Percentiles rank a stretch among this genome's conserved stretches.
These are phyloP conservation scores for Steatornis caripensis DNA, from an alignment of 2,113 vertebrate species.

Conservation along the genomic window DNA sequence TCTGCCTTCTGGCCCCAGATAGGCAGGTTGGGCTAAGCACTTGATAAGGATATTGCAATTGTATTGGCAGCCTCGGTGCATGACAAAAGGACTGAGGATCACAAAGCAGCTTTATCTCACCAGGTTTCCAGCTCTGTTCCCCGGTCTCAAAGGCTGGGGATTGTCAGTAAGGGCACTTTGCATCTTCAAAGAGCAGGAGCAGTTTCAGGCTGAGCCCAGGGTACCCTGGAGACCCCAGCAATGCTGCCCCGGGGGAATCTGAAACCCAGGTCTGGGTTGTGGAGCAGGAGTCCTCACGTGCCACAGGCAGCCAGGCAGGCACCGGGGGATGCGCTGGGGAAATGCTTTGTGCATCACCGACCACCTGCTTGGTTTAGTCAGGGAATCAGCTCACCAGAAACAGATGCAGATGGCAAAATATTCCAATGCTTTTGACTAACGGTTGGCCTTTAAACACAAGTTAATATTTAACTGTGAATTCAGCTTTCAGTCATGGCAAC, in stretches of 20 bases:
- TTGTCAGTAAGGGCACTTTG: neutral
- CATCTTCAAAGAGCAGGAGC: slow-evolving; percentile 44
- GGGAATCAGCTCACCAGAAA: neutral
- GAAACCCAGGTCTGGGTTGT: neutral
- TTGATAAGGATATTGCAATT: neutral
- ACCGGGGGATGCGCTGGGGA: neutral
- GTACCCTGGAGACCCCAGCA: neutral
- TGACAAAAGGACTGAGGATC: slow-evolving; percentile 36
- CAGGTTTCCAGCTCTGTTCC: neutral
- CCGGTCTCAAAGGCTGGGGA: neutral
- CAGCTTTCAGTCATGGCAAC: neutral
- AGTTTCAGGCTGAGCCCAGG: neutral
- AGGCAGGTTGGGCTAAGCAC: neutral
- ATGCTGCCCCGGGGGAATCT: neutral
- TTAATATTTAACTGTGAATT: slow-evolving; percentile 3
- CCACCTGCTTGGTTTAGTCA: neutral
- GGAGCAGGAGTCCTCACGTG: neutral
- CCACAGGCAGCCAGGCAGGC: neutral
- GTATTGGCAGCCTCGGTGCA: neutral
- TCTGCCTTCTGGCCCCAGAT: neutral
- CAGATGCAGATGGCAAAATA: neutral
- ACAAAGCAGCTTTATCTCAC: slow-evolving; percentile 44
- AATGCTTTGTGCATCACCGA: neutral
- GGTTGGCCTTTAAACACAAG: neutral
- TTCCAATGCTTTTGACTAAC: neutral